Base-by-base conservation (phyloP, 37 sponge, comb jelly and placozoan genomes). In the Diacarnus erythraeanus region DNA sequence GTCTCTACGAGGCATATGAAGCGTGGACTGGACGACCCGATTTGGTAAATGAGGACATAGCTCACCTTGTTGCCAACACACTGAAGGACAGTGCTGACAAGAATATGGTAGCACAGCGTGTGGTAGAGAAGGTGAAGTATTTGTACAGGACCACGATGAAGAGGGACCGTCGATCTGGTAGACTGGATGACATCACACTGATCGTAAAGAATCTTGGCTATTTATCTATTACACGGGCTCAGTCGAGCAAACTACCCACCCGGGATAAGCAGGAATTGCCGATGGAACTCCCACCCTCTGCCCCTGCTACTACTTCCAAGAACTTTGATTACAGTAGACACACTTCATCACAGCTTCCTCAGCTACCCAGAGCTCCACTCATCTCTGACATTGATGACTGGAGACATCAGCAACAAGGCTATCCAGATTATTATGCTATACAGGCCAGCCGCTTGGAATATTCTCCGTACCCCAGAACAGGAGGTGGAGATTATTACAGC, bases 161-260 rank as follows among this genome's bases (percentile, higher is more conserved):
- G 66, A 57, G 42, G 27, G 56, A 23, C 21, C 18, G 47, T 20
- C 27, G 64, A 0, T 23, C 39, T 22, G 80, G 82, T 38, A 22
- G 59, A 67, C 71, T 83, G 15, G 92, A 87, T 70, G 94, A 94
- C 64, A 80, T 84, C 17, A 90, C 94, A 59, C 82, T 94, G 18
- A 57, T 94, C 12, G 57, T 94, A 21, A 83, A 74, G 2, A 84
- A 90, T 71, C 72, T 94, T 12, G 51, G 51, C 12, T 47, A 15
- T 12, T 6, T 6, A 47, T 47, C 51, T 15, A 6, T 47, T 47
- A 12, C 12, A 47, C 51, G 51, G 10, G 6, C 51, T 6, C 51
- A 47, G 51, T 47, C 51, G n/a, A n/a, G n/a, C 20, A 15, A 21
- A 6, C 4, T 69, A 40, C 17, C 36, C 8, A 6, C 5, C 47